Evolutionary conservation across 2,888 invertebrate genomes (phyloP).

Genomic region (Microchrysa polita): DNA sequence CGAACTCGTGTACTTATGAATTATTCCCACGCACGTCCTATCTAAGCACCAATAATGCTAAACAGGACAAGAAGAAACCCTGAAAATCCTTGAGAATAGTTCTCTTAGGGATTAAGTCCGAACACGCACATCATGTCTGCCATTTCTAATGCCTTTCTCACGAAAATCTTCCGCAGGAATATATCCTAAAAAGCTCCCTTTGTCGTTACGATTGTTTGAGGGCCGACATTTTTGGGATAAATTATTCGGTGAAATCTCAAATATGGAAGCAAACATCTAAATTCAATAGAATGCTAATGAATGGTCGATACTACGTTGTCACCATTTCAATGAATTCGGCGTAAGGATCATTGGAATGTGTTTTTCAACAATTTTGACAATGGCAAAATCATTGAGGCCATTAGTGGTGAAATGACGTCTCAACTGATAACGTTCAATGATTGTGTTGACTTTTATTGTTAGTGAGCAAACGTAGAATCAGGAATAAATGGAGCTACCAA

Average conservation of each 20-base stretch:
- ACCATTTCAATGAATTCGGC: constrained; percentile 6
- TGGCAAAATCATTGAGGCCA: too few relatives aligned
- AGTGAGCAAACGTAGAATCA: too few relatives aligned
- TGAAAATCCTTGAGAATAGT: constrained; percentile 33
- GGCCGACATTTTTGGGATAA: constrained; percentile 13
- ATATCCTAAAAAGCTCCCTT: not conserved
- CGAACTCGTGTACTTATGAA: constrained; percentile 9
- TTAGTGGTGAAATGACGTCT: too few relatives aligned
- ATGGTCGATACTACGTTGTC: constrained; percentile 35
- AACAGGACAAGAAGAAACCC: constrained; percentile 23
- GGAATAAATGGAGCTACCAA: too few relatives aligned
- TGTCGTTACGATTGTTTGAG: constrained; percentile 24
- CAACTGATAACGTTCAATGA: too few relatives aligned
- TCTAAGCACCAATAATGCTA: constrained; percentile 36
- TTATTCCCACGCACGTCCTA: constrained; percentile 37
- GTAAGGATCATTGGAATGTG: not conserved
- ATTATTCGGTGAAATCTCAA: constrained; percentile 37
- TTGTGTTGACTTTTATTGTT: too few relatives aligned
- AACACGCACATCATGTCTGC: constrained; percentile 34
- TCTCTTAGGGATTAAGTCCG: constrained; percentile 24
- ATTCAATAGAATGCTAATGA: constrained; percentile 41
- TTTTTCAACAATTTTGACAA: not conserved
- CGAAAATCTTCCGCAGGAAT: constrained; percentile 8
- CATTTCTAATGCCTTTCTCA: constrained; percentile 27
- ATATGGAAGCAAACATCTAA: constrained; percentile 33